These are phyloP conservation scores for Distichodus sexfasciatus DNA, from an alignment of 2,797 vertebrate genomes.

Conservation along the genomic window DNA sequence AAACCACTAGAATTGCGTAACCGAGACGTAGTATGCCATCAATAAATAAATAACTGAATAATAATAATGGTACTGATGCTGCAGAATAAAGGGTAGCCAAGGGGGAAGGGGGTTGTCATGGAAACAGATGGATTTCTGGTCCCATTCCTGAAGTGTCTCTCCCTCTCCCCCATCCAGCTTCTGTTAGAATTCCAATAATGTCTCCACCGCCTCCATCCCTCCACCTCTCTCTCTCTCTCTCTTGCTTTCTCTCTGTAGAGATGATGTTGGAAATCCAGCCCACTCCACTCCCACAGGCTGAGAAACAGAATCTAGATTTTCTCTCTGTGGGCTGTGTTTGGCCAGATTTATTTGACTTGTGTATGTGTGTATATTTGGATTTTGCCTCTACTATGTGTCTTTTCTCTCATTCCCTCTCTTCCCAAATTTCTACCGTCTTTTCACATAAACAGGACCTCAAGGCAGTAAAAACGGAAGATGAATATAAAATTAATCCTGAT, in stretches of 20 bases:
- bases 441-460: too few relatives aligned
- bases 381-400: too few relatives aligned
- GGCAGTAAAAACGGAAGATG: too few relatives aligned
- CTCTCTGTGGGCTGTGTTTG: too few relatives aligned
- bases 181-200: conserved; percentile 52
- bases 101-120: conserved; percentile 62
- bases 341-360: too few relatives aligned
- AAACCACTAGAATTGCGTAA: too few relatives aligned
- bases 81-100: neutral
- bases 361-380: too few relatives aligned
- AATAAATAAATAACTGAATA: neutral
- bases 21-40: too few relatives aligned
- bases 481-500: too few relatives aligned
- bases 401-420: too few relatives aligned
- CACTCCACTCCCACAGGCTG: conserved; percentile 3
- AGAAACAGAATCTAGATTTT: neutral
- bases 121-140: conserved; percentile 59
- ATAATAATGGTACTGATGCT: neutral
- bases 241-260: conserved; percentile 17
- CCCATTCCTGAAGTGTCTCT: conserved; percentile 51
- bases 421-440: too few relatives aligned
- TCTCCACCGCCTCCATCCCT: conserved; percentile 22
- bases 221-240: neutral
- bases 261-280: neutral
- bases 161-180: conserved; percentile 61